phyloP scores from a whole-genome alignment of 1,140 invertebrate genomes.

The Drosophila lacertosa region DNA sequence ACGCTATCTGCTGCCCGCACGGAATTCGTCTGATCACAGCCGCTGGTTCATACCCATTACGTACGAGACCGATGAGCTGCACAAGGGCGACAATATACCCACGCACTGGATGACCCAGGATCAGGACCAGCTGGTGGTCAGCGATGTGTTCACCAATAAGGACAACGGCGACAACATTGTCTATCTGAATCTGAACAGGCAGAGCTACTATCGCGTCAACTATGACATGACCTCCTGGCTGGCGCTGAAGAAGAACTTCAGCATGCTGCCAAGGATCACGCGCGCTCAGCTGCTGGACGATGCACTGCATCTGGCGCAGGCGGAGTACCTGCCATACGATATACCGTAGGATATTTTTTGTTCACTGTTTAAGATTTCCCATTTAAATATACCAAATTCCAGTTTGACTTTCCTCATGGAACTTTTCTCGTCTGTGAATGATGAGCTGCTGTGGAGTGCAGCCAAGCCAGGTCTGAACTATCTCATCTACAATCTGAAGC shows the following conservation, averaged over 20 bases:
- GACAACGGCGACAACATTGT: conserved; percentile 60
- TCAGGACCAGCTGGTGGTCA: conserved; percentile 61
- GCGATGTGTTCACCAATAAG: conserved; percentile 48
- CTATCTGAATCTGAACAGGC: conserved; percentile 77
- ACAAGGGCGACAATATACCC: conserved; percentile 65
- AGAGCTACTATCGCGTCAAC: conserved; percentile 90
- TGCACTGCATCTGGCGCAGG: conserved; percentile 90
- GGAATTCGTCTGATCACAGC: conserved; percentile 55
- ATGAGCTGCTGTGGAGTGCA: conserved; percentile 77
- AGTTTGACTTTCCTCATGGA: conserved; percentile 84
- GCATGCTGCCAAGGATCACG: conserved; percentile 86
- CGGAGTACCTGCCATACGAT: conserved; percentile 86
- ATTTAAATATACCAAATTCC: not conserved
- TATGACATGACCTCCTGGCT: conserved; percentile 89
- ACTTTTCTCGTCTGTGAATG: conserved; percentile 59
- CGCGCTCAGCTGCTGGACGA: conserved; percentile 93
- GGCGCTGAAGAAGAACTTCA: conserved; percentile 86
- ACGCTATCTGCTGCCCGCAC: conserved; percentile 67
- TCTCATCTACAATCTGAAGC: conserved; percentile 73
- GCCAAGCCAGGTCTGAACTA: conserved; percentile 72
- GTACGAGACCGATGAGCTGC: conserved; percentile 84
- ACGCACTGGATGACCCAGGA: conserved; percentile 73
- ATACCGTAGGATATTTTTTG: conserved; percentile 79
- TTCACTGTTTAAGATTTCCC: not conserved
- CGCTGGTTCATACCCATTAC: conserved; percentile 87